Base-by-base conservation (phyloP, 2,888 invertebrate genomes). In the Lathronympha strigana region DNA sequence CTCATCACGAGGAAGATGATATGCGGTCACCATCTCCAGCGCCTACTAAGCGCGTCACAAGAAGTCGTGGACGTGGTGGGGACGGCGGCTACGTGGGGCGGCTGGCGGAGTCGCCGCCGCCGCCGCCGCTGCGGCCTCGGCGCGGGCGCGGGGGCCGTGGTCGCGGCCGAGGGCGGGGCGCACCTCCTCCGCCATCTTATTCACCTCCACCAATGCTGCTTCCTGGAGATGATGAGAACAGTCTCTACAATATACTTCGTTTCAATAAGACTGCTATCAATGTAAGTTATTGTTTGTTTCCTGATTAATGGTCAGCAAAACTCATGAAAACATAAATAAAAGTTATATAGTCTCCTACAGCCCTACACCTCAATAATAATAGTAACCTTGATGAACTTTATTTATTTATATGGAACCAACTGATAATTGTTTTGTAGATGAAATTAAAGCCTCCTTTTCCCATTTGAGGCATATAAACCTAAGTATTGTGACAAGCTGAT, bases 241-340 rank as follows among this genome's bases (percentile, higher is more conserved):
- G 96, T 74, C 93, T 98, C 5, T 98, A 97, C 85, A 95, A 94
- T 76, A 95, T 97, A 68, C 95, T 98, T 50, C 93, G 95, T 64
- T 96, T 96, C 79, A 97, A 97, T 67, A 96, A 96, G 77, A 94
- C 95, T 60, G 95, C 97, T 1, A 94, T 97, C 61, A 96, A 96
- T 72, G 96, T 95, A 87, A 87, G 93, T 31, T 53, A 25, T 38
- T 57, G 5, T 8, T n/a, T 47, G 23, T 23, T 23, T 47, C 3
- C 9, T 19, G n/a, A 15, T 38, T 1, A 17, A 8, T 6, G 1
- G 2, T 15, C 8, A 11, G 5, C 15, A 40, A 11, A 25, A 25
- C 4, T 25, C 25, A 25, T 25, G n/a, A n/a, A n/a, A n/a, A n/a
- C n/a, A n/a, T n/a, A n/a, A n/a, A n/a, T n/a, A n/a, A n/a, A n/a